Conservation (phyloP, 2,797 vertebrate species). For the Tiaroga cobitis region DNA sequence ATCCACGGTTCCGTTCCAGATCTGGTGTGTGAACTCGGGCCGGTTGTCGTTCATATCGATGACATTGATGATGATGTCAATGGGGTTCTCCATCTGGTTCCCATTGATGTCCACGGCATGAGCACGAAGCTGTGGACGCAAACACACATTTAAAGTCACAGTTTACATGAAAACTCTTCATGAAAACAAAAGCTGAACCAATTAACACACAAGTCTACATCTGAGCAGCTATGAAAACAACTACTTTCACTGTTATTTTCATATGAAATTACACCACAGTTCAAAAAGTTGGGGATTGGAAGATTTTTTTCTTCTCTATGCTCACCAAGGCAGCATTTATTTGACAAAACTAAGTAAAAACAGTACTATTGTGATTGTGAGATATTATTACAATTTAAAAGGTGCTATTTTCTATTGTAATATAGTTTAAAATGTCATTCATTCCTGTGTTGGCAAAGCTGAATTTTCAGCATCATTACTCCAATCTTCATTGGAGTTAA, state of each 20-base stretch:
- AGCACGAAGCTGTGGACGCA: conserved; percentile 84
- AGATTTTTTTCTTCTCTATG: no score
- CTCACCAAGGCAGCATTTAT: neutral
- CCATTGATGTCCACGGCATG: conserved; percentile 97
- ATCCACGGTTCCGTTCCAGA: conserved; percentile 95
- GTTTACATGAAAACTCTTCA: neutral
- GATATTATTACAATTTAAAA: neutral
- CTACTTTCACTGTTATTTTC: neutral
- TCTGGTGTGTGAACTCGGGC: conserved; percentile 91
- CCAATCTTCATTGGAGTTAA: neutral
- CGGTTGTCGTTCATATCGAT: conserved; percentile 98
- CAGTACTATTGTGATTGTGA: neutral
- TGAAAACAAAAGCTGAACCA: neutral
- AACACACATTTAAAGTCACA: conserved; percentile 36
- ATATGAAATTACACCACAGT: neutral
- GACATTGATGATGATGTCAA: conserved; percentile 97
- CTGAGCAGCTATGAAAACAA: neutral
- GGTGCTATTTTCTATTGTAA: neutral
- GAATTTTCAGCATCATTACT: neutral
- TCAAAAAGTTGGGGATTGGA: no score
- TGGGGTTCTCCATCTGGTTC: conserved; percentile 98
- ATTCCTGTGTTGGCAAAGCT: neutral
- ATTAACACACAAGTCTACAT: neutral
- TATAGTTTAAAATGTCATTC: neutral
- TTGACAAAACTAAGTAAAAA: neutral